Evolutionary conservation across 2,797 vertebrate species (phyloP).

Genomic region (Novumbra hubbsi): DNA sequence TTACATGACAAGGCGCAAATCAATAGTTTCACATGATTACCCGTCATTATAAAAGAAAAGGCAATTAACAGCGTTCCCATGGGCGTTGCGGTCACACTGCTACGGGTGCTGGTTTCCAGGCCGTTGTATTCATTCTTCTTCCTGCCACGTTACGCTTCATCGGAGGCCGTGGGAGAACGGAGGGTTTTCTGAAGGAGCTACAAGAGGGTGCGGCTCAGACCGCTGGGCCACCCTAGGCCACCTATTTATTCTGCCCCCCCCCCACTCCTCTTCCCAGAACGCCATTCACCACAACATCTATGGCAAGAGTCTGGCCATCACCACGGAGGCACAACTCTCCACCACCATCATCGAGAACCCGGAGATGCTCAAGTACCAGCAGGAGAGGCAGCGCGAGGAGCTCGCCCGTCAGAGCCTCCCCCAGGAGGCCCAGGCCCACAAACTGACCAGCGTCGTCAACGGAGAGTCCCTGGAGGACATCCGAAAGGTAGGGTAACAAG

Average conservation of each 20-base stretch:
- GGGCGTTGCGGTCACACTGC: too few relatives aligned
- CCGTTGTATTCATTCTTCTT: too few relatives aligned
- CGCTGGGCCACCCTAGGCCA: too few relatives aligned
- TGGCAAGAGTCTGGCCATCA: slow-evolving; percentile 95
- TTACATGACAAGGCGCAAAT: too few relatives aligned
- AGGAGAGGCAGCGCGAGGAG: slow-evolving; percentile 77
- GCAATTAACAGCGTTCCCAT: too few relatives aligned
- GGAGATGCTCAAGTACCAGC: slow-evolving; percentile 97
- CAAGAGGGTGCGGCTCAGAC: too few relatives aligned
- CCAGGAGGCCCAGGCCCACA: slow-evolving; percentile 75
- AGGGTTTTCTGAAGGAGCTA: too few relatives aligned
- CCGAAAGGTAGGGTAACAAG: slow-evolving; percentile 79
- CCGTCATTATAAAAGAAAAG: too few relatives aligned
- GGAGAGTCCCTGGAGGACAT: slow-evolving; percentile 97
- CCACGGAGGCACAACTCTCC: slow-evolving; percentile 90
- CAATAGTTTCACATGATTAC: too few relatives aligned
- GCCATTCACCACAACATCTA: slow-evolving; percentile 96
- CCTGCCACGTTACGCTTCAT: too few relatives aligned
- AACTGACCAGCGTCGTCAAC: slow-evolving; percentile 90
- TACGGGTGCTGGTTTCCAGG: too few relatives aligned
- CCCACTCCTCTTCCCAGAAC: slow-evolving; percentile 73
- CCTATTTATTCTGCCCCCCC: not conserved
- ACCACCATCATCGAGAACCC: slow-evolving; percentile 97
- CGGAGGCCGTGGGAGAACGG: too few relatives aligned
- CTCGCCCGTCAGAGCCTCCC: slow-evolving; percentile 63